Evolutionary conservation across 2,888 invertebrate genomes (phyloP).

Genomic region (Tricholauxania praeusta): DNA sequence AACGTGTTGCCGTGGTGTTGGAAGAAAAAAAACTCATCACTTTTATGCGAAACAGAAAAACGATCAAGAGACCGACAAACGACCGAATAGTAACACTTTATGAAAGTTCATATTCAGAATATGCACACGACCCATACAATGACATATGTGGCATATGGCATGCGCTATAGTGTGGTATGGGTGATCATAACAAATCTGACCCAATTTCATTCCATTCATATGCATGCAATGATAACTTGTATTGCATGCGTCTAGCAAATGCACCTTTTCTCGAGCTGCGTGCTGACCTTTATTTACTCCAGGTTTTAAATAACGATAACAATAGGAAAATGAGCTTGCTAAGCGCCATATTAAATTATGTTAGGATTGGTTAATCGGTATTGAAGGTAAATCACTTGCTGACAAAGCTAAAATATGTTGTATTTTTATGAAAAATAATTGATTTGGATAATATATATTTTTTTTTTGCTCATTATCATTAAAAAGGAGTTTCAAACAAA

Average conservation of each 20-base stretch:
- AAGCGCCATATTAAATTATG: too few relatives aligned
- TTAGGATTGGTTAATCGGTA: too few relatives aligned
- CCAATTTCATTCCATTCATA: background rate
- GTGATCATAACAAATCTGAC: slow-evolving; percentile 11
- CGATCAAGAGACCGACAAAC: background rate
- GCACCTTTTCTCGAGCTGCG: background rate
- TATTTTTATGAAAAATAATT: too few relatives aligned
- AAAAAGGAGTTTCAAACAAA: too few relatives aligned
- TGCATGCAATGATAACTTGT: background rate
- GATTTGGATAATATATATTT: too few relatives aligned
- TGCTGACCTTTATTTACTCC: slow-evolving; percentile 12
- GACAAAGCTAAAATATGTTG: too few relatives aligned
- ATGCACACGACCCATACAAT: too few relatives aligned
- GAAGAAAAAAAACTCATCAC: background rate
- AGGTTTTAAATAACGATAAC: background rate
- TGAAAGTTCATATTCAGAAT: background rate
- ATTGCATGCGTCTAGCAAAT: background rate
- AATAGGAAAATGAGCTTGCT: too few relatives aligned
- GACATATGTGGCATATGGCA: too few relatives aligned
- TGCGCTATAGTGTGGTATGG: background rate
- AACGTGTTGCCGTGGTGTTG: background rate
- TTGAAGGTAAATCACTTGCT: too few relatives aligned
- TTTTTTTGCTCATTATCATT: too few relatives aligned
- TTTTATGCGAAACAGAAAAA: slow-evolving; percentile 7
- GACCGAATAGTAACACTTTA: background rate